phyloP scores from a whole-genome alignment of 2,888 invertebrate genomes.

The Teinopalpus imperialis region DNA sequence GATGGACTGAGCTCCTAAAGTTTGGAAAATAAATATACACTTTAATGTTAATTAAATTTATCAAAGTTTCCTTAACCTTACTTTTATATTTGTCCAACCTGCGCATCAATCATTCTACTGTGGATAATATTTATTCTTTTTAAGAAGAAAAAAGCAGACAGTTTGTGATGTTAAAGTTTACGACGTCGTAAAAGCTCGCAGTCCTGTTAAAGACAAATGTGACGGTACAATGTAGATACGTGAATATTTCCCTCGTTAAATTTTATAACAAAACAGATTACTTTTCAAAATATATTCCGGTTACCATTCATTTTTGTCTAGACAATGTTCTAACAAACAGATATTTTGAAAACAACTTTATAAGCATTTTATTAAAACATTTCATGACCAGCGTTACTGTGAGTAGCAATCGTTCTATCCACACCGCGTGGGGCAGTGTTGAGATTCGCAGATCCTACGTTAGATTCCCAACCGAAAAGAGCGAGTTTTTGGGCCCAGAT shows the following conservation, averaged over 20 bases:
- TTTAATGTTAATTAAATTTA: no score
- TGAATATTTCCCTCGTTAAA: constrained; percentile 38
- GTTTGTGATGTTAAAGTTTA: constrained; percentile 75
- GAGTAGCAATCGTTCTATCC: no score
- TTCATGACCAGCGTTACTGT: no score
- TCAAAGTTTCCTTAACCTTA: no score
- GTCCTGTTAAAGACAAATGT: constrained; percentile 52
- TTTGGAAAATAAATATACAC: no score
- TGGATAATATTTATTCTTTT: constrained; percentile 41
- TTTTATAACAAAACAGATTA: constrained; percentile 13
- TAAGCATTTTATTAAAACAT: neutral
- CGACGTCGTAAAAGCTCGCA: constrained; percentile 67
- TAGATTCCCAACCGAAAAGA: no score
- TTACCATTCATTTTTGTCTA: neutral
- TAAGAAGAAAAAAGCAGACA: constrained; percentile 50
- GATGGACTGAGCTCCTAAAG: no score
- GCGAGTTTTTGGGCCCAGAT: no score
- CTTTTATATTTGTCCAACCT: no score
- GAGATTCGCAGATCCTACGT: no score
- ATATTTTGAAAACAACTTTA: neutral
- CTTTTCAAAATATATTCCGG: constrained; percentile 5
- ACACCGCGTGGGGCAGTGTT: no score
- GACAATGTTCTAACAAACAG: constrained; percentile 5
- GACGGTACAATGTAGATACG: constrained; percentile 55
- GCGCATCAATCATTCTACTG: no score